Conservation (phyloP, 2,113 vertebrate species). For the Rhinoptilus africanus region DNA sequence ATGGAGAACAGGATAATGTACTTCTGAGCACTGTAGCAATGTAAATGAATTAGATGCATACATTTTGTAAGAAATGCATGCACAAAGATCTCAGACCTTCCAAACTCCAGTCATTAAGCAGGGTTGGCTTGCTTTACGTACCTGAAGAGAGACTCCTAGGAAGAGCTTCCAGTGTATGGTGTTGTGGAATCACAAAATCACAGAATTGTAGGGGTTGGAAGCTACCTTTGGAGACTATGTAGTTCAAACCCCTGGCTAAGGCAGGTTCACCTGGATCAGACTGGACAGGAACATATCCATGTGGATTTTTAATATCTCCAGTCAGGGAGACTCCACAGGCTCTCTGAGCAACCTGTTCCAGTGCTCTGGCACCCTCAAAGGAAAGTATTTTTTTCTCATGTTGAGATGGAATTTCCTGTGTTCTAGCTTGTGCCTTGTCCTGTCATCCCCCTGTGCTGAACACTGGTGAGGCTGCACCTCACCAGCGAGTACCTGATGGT, state of each 20-base stretch:
- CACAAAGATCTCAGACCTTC: background rate
- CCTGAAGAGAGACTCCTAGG: background rate
- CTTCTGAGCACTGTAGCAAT: background rate
- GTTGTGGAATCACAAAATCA: background rate
- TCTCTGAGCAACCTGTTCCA: background rate
- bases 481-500: background rate
- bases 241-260: background rate
- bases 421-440: background rate
- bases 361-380: background rate
- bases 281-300: background rate
- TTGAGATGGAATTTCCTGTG: background rate
- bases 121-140: background rate
- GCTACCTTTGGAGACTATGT: background rate
- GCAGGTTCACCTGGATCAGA: background rate
- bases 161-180: background rate
- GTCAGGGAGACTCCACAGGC: background rate
- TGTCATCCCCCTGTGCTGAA: accelerated
- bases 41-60: background rate
- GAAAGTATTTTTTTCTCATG: background rate
- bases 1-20: background rate
- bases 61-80: background rate
- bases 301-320: background rate
- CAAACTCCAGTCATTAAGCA: background rate
- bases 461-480: background rate
- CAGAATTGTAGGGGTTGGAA: background rate